phyloP scores from a whole-genome alignment of 2,888 invertebrate species.

The Tuta absoluta region DNA sequence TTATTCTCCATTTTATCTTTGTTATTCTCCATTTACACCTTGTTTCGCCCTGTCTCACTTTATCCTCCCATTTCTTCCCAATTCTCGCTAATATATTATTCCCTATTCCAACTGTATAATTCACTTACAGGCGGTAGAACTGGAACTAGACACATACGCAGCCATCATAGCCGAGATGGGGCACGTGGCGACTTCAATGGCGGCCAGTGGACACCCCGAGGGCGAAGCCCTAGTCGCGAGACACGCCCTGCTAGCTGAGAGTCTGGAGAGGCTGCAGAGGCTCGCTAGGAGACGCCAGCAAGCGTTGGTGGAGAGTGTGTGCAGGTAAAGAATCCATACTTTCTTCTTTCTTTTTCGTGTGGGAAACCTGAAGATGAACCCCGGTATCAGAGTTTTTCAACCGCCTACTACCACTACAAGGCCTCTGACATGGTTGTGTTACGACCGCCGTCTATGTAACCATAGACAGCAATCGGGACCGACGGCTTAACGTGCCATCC shows the following conservation, averaged over 20 bases:
- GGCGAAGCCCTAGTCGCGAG: slow-evolving; percentile 89
- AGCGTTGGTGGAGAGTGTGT: slow-evolving; percentile 94
- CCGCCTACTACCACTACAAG: no score
- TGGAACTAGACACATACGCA: slow-evolving; percentile 95
- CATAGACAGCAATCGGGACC: no score
- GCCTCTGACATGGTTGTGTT: no score
- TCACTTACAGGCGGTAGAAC: slow-evolving; percentile 86
- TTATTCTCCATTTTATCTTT: not conserved
- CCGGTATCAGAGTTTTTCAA: no score
- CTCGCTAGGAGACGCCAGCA: slow-evolving; percentile 89
- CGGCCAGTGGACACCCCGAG: slow-evolving; percentile 90
- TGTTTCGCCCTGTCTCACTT: no score
- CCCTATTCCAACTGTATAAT: not conserved
- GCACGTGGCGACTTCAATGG: slow-evolving; percentile 90
- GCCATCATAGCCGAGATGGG: slow-evolving; percentile 97
- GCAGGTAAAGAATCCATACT: no score
- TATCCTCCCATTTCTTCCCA: no score
- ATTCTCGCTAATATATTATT: no score
- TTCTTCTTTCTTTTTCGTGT: no score
- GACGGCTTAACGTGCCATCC: no score
- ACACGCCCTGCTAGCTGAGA: slow-evolving; percentile 88
- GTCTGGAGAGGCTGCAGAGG: slow-evolving; percentile 90
- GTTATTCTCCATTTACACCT: not conserved
- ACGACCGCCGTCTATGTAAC: no score
- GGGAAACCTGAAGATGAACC: no score